These are phyloP conservation scores for Acropternis orthonyx DNA, from an alignment of 2,797 vertebrate species.

Conservation along the genomic window DNA sequence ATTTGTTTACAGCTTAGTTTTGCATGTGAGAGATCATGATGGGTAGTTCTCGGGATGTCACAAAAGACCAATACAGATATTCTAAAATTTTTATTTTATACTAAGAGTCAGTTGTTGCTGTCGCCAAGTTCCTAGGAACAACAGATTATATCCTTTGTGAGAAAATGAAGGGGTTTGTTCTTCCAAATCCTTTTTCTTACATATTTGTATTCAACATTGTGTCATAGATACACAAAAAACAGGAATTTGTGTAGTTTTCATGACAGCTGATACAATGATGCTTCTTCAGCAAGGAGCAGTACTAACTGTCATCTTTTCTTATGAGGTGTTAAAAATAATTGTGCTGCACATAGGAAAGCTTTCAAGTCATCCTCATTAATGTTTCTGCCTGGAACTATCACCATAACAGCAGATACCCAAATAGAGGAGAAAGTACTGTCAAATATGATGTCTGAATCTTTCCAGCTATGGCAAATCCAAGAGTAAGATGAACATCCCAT, in stretches of 20 bases:
- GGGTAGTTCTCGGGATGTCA: neutral
- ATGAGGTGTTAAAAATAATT: slow-evolving; percentile 22
- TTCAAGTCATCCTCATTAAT: slow-evolving; percentile 30
- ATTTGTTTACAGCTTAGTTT: neutral
- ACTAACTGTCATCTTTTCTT: neutral
- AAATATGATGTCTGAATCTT: neutral
- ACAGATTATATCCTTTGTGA: neutral
- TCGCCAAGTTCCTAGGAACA: neutral
- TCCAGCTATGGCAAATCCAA: neutral
- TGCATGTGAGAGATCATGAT: neutral
- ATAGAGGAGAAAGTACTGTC: neutral
- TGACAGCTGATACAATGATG: neutral
- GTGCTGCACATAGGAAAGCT: slow-evolving; percentile 15
- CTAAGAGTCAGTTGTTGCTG: neutral
- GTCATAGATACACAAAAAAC: neutral
- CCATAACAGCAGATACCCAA: slow-evolving; percentile 31
- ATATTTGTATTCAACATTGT: neutral
- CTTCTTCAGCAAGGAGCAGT: neutral
- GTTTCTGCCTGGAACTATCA: slow-evolving; percentile 3
- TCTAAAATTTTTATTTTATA: neutral
- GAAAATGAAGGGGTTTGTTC: neutral
- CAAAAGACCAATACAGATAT: neutral
- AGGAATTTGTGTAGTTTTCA: neutral
- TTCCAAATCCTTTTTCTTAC: neutral
- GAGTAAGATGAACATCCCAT: neutral